Base-by-base conservation (phyloP, 2,888 invertebrate species). In the Nemoura dubitans region DNA sequence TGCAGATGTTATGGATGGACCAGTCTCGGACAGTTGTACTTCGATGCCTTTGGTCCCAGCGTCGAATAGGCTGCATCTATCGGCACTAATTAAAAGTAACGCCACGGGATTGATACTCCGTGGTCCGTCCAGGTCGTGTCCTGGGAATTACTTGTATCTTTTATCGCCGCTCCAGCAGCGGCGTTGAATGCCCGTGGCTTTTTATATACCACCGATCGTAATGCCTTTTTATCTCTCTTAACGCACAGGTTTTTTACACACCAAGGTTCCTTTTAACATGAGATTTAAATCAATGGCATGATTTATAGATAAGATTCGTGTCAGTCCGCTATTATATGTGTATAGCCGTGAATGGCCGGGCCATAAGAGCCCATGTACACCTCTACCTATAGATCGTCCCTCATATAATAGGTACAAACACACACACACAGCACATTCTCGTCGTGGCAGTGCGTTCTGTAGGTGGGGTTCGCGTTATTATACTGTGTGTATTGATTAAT, bases 261-360 rank as follows among this genome's bases (percentile, higher is more conserved):
- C 30, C 81, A 81, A 81, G 81, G 81, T 81, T 81, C 29, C 28
- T 81, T 81, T 30, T 30, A 81, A 81, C 84, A 76, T 84, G 25
- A 59, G 84, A 59, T 84, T 59, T 27, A 84, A 84, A 84, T 84
- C 84, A 84, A 84, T 84, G 59, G 59, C 27, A 76, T 84, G 84
- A 84, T 84, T 84, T 84, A 84, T 84, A 59, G 59, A 59, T 84
- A 28, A 76, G 84, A 26, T 84, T 59, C 84, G 84, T 84, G 84
- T 76, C 59, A 84, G 84, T 28, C 84, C 27, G 27, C 84, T 84
- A 84, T 84, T 84, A 84, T 83, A 25, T 27, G 30, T 16, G n/a
- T 6, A 16, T 5, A 16, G 30, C 81, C 30, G 30, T 59, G 59
- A 29, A 21, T 81, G 81, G 6, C 26, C 27, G 81, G 27, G 29